A percentile compares a stretch with the other conserved stretches of the same genome.
phyloP scores from a whole-genome alignment of 2,113 vertebrate species.

The Myrmecobius fasciatus region DNA sequence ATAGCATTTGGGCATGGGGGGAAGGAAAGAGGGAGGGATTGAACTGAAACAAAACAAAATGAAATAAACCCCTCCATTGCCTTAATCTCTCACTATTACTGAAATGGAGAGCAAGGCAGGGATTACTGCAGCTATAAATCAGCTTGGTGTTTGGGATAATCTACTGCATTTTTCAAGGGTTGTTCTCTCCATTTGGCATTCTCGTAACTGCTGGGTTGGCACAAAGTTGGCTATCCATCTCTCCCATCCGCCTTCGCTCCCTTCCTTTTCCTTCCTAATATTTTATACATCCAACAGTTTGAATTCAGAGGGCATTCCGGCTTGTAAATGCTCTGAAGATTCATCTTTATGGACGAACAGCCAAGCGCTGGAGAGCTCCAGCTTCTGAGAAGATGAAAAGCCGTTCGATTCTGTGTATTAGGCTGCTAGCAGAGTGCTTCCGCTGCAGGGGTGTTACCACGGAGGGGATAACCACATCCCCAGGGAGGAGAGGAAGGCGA shows the following conservation, averaged over 20 bases:
- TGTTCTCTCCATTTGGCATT: conserved; percentile 63
- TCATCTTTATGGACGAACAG: conserved; percentile 73
- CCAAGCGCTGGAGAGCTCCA: conserved; percentile 37
- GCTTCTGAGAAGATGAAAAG: conserved; percentile 77
- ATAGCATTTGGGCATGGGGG: neutral
- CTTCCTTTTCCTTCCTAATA: conserved; percentile 68
- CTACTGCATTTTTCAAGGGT: conserved; percentile 79
- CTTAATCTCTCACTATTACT: conserved; percentile 66
- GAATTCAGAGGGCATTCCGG: conserved; percentile 73
- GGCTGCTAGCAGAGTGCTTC: neutral
- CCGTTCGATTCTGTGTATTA: conserved; percentile 70
- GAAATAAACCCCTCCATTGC: neutral
- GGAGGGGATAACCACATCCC: neutral
- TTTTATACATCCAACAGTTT: conserved; percentile 76
- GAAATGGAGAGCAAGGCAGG: conserved; percentile 68
- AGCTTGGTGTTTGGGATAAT: conserved; percentile 77
- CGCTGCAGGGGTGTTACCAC: neutral
- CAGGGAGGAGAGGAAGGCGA: neutral
- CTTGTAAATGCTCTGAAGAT: conserved; percentile 72
- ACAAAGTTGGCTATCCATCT: conserved; percentile 78
- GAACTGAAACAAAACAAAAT: conserved; percentile 1
- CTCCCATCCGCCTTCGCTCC: neutral
- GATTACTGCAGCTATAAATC: conserved; percentile 76
- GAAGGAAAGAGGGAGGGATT: neutral
- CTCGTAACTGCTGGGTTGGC: conserved; percentile 75